A percentile compares a stretch with the other conserved stretches of the same genome.
phyloP scores from a whole-genome alignment of 2,797 vertebrate species.

The Emydoidea blandingii region DNA sequence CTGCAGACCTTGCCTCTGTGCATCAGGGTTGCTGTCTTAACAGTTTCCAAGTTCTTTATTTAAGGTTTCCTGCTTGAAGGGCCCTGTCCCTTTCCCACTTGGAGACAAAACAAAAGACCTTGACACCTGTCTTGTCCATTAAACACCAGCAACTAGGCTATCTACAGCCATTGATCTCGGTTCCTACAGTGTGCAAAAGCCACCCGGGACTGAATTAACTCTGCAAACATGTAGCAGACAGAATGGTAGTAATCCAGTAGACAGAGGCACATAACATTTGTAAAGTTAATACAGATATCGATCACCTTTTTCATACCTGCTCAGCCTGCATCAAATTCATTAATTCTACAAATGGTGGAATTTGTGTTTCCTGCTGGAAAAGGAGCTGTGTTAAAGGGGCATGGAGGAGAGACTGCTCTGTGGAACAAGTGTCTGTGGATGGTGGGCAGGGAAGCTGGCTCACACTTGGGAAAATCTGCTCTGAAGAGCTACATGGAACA shows the following conservation, averaged over 20 bases:
- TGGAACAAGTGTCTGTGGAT: not conserved
- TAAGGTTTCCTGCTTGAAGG: not conserved
- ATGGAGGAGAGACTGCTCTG: not conserved
- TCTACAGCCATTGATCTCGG: no score
- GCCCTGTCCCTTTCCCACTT: not conserved
- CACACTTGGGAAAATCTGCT: not conserved
- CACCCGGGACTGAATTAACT: not conserved
- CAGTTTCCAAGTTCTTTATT: not conserved
- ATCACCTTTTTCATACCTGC: not conserved
- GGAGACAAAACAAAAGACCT: not conserved
- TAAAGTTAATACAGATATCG: not conserved
- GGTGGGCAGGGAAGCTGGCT: not conserved
- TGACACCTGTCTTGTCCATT: not conserved
- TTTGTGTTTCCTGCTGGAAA: not conserved
- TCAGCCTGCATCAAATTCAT: not conserved
- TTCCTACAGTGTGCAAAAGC: not conserved
- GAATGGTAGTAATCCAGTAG: not conserved
- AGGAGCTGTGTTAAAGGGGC: no score
- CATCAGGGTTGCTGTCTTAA: not conserved
- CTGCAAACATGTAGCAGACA: not conserved
- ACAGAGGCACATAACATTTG: not conserved
- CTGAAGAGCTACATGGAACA: not conserved
- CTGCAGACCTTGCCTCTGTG: not conserved
- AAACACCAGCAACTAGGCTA: not conserved
- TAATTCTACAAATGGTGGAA: not conserved